Conservation (phyloP, 2,797 vertebrate species). For the Notolabrus celidotus region DNA sequence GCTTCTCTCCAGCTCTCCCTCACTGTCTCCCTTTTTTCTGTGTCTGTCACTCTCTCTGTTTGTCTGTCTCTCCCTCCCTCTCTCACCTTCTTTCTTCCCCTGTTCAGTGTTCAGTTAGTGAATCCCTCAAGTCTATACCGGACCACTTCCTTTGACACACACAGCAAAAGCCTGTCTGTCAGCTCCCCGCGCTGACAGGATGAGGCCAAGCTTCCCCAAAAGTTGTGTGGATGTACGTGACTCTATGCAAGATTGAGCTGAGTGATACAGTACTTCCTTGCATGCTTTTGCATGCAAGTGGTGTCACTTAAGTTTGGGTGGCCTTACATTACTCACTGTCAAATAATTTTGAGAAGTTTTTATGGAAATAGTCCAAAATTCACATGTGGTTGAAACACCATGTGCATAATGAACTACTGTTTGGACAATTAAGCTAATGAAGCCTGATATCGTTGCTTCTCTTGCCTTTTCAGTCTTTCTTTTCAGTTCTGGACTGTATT, state of each 20-base stretch:
- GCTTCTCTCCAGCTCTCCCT: slow-evolving; percentile 13
- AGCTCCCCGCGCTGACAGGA: slow-evolving; percentile 76
- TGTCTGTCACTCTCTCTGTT: slow-evolving; percentile 47
- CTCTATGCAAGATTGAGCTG: slow-evolving; percentile 33
- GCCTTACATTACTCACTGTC: slow-evolving; percentile 17
- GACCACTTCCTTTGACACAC: slow-evolving; percentile 81
- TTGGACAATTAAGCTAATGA: background rate
- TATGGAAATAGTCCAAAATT: background rate
- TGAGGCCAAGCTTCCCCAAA: slow-evolving; percentile 79
- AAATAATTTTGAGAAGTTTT: background rate
- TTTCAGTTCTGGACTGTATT: background rate
- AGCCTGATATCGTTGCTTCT: background rate
- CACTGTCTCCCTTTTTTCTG: slow-evolving; percentile 31
- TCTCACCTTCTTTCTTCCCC: slow-evolving; percentile 62
- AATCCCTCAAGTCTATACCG: slow-evolving; percentile 77
- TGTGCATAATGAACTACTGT: slow-evolving; percentile 2
- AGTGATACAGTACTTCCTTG: slow-evolving; percentile 32
- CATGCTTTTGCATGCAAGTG: slow-evolving; percentile 29
- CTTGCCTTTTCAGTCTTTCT: background rate
- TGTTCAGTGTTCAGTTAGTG: slow-evolving; percentile 72
- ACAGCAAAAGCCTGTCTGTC: slow-evolving; percentile 77
- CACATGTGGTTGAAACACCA: background rate
- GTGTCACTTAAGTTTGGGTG: slow-evolving; percentile 25
- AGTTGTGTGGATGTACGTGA: slow-evolving; percentile 56
- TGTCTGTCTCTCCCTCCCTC: slow-evolving; percentile 37